Evolutionary conservation across 2,888 invertebrate species (phyloP).

Genomic region (Cantharis nigra): DNA sequence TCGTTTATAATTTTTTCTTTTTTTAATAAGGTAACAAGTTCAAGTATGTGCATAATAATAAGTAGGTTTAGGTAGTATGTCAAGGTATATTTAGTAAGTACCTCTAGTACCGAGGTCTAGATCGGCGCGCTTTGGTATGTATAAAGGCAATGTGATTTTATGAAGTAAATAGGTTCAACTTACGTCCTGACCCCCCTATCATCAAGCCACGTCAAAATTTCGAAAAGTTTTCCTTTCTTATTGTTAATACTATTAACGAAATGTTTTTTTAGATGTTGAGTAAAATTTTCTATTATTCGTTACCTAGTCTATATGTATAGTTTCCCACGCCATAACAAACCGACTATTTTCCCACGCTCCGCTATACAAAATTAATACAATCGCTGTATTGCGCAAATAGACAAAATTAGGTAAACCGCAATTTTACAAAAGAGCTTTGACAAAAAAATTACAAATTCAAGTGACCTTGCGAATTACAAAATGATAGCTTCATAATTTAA

Average conservation of each 20-base stretch:
- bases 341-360: neutral
- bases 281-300: neutral
- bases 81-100: too few relatives aligned
- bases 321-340: neutral
- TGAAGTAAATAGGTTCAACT: neutral
- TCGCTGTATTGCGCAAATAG: neutral
- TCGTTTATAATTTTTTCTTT: too few relatives aligned
- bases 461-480: neutral
- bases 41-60: too few relatives aligned
- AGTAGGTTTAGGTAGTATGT: too few relatives aligned
- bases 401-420: neutral
- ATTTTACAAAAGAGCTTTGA: neutral
- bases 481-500: neutral
- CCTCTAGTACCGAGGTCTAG: too few relatives aligned
- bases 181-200: neutral
- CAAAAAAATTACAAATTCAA: neutral
- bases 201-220: neutral
- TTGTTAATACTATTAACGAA: neutral
- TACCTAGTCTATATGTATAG: neutral
- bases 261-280: neutral
- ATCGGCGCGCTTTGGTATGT: too few relatives aligned
- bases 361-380: neutral
- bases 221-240: neutral
- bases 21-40: too few relatives aligned
- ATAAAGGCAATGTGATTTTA: too few relatives aligned